These are phyloP conservation scores for Drosophila baimaii DNA, from an alignment of 1,140 invertebrate genomes.

Conservation along the genomic window DNA sequence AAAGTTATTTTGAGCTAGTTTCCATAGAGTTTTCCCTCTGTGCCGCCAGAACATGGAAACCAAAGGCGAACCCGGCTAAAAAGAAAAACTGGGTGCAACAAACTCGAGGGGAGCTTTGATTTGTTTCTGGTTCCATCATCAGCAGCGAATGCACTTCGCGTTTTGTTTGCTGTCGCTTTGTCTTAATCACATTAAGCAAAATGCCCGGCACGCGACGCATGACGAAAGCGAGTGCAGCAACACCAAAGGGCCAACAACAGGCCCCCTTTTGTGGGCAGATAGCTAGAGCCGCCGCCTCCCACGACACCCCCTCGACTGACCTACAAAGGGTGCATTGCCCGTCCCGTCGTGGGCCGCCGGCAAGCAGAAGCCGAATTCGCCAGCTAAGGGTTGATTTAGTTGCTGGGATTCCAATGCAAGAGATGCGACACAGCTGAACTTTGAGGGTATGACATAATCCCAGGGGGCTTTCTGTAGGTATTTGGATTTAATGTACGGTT, in stretches of 20 bases:
- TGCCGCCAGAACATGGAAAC: conserved; percentile 1
- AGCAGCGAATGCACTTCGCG: conserved; percentile 36
- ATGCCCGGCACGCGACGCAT: conserved; percentile 64
- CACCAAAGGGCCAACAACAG: conserved; percentile 1
- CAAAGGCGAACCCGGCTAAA: conserved; percentile 7
- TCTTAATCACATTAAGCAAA: conserved; percentile 75
- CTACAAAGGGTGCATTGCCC: conserved; percentile 77
- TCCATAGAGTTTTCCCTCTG: conserved; percentile 1
- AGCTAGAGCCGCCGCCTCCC: background rate
- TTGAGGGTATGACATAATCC: conserved; percentile 20
- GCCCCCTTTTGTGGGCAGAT: background rate
- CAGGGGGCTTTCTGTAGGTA: background rate
- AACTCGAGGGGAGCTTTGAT: conserved; percentile 66
- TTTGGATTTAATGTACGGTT: background rate
- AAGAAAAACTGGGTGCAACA: conserved; percentile 49
- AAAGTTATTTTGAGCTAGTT: background rate
- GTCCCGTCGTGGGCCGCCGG: conserved; percentile 33
- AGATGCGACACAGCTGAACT: conserved; percentile 11
- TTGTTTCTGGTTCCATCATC: conserved; percentile 50
- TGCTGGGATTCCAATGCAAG: conserved; percentile 8
- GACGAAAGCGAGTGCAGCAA: conserved; percentile 44
- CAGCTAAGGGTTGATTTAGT: conserved; percentile 57
- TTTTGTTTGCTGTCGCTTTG: conserved; percentile 51
- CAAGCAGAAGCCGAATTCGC: conserved; percentile 40
- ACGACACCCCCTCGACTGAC: conserved; percentile 63